Evolutionary conservation across 2,888 invertebrate genomes (phyloP).

Genomic region (Geotrupes spiniger): DNA sequence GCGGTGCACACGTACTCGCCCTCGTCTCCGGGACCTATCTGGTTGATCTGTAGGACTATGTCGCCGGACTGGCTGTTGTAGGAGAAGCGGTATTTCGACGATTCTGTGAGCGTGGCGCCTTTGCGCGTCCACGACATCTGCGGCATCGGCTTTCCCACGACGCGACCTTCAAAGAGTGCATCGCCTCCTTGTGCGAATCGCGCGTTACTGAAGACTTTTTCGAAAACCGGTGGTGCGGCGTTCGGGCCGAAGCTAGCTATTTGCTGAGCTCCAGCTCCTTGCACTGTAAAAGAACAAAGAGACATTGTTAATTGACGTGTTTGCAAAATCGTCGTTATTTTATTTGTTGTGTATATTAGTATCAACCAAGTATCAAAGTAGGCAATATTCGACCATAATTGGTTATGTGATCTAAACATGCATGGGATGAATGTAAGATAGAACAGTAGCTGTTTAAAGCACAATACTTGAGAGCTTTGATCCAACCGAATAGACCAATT

Average conservation of each 20-base stretch:
- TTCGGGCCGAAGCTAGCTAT: constrained; percentile 62
- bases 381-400: too few species aligned
- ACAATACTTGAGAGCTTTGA: too few species aligned
- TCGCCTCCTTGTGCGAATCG: constrained; percentile 93
- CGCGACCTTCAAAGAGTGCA: constrained; percentile 88
- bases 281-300: constrained; percentile 46
- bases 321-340: too few species aligned
- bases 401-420: too few species aligned
- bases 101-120: constrained; percentile 78
- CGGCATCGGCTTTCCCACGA: constrained; percentile 88
- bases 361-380: too few species aligned
- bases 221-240: constrained; percentile 90
- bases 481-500: too few species aligned
- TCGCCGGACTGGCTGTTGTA: constrained; percentile 75
- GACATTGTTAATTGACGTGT: too few species aligned
- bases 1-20: constrained; percentile 96
- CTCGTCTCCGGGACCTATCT: constrained; percentile 93
- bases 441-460: too few species aligned
- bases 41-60: constrained; percentile 81
- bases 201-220: constrained; percentile 92
- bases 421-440: too few species aligned
- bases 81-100: constrained; percentile 83
- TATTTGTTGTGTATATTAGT: too few species aligned
- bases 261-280: constrained; percentile 54
- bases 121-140: constrained; percentile 89